A percentile compares a stretch with the other conserved stretches of the same genome.
phyloP scores from a whole-genome alignment of 2,113 vertebrate species.

The Oceanites oceanicus region DNA sequence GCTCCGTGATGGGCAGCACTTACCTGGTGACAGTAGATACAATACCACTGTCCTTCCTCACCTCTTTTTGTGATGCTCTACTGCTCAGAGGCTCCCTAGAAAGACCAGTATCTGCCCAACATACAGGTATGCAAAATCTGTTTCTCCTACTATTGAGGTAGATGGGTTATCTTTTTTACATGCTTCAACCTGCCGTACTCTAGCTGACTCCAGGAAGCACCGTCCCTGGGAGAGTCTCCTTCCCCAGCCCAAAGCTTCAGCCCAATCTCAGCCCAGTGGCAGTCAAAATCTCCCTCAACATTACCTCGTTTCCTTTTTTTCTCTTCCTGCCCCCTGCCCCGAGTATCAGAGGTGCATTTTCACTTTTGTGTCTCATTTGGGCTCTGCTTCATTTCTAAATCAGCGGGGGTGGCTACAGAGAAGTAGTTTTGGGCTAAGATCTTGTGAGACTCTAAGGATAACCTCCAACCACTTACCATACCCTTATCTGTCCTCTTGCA shows the following conservation, averaged over 20 bases:
- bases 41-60: neutral
- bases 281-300: neutral
- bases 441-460: neutral
- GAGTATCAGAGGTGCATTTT: neutral
- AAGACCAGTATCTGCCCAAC: neutral
- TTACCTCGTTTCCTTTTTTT: neutral
- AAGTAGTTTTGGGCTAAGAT: neutral
- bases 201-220: neutral
- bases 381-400: neutral
- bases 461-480: neutral
- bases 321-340: fast-evolving
- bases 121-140: neutral
- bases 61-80: neutral
- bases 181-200: neutral
- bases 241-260: fast-evolving
- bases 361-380: neutral
- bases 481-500: neutral
- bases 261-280: neutral
- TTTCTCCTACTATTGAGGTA: neutral
- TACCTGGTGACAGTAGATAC: fast-evolving
- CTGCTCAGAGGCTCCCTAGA: neutral
- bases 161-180: neutral
- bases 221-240: neutral
- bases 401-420: neutral
- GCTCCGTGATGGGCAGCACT: neutral